Conservation (phyloP, 2,113 vertebrate species). For the Ancistrus triradiatus region DNA sequence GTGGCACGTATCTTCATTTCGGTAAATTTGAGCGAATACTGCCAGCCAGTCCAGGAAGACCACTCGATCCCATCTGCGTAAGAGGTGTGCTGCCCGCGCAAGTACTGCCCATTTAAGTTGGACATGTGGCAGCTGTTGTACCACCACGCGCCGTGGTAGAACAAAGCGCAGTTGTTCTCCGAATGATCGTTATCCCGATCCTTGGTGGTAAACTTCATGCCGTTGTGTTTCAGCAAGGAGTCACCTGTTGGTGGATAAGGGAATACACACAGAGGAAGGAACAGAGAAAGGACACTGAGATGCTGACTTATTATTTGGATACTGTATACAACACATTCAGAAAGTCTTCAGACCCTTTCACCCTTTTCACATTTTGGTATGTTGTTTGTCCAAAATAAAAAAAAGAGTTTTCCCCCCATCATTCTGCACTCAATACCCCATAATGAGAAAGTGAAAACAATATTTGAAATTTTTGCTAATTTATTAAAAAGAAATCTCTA, state of each 20-base stretch:
- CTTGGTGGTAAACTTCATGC: constrained; percentile 98
- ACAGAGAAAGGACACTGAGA: neutral
- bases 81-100: constrained; percentile 89
- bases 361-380: no score
- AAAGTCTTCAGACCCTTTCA: no score
- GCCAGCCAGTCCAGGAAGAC: constrained; percentile 98
- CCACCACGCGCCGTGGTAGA: constrained; percentile 98
- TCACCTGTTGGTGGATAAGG: constrained; percentile 69
- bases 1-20: constrained; percentile 95
- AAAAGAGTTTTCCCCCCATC: no score
- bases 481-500: no score
- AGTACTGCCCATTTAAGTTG: constrained; percentile 97
- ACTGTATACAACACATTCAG: no score
- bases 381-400: no score
- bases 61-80: constrained; percentile 95
- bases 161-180: constrained; percentile 94
- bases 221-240: constrained; percentile 90
- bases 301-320: no score
- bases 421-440: no score
- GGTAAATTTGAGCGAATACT: constrained; percentile 95
- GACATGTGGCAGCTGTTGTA: constrained; percentile 98
- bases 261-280: constrained; percentile 4
- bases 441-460: no score
- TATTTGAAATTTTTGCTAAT: no score
- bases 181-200: constrained; percentile 95